Conservation (phyloP, 2,113 vertebrate species). For the Xenotilapia leptura region DNA sequence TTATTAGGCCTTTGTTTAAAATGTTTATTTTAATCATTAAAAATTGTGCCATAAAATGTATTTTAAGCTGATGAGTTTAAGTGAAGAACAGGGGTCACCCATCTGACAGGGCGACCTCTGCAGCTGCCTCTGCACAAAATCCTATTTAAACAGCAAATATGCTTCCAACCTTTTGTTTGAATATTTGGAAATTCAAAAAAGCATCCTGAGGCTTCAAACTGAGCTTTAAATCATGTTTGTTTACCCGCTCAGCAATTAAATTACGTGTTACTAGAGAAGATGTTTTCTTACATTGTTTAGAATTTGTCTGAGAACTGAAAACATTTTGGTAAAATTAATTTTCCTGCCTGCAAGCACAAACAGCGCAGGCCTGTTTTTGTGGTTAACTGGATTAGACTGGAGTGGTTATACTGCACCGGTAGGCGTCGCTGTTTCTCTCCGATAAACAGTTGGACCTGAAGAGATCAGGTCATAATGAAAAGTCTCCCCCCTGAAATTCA, state of each 20-base stretch:
- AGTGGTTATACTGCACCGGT: background rate
- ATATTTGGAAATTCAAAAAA: background rate
- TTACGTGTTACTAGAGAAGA: background rate
- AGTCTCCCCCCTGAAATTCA: background rate
- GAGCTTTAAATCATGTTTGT: background rate
- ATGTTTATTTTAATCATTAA: background rate
- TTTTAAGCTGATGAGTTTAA: background rate
- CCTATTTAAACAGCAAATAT: background rate
- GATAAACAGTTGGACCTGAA: background rate
- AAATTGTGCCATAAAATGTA: background rate
- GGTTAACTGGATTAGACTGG: background rate
- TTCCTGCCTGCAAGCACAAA: background rate
- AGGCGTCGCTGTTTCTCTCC: conserved; percentile 39
- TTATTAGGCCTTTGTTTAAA: background rate
- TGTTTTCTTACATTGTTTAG: background rate
- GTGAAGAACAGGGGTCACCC: background rate
- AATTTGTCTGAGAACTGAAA: background rate
- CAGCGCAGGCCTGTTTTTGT: background rate
- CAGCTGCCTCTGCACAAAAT: background rate
- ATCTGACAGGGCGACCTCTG: background rate
- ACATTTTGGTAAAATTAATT: background rate
- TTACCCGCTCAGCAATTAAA: background rate
- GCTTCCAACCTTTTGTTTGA: background rate
- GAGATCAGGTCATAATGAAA: background rate
- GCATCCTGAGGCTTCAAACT: background rate